Percentiles rank a stretch among this genome's conserved stretches.
These are phyloP conservation scores for Micrasema longulum DNA, from an alignment of 1,140 invertebrate species.

Conservation along the genomic window DNA sequence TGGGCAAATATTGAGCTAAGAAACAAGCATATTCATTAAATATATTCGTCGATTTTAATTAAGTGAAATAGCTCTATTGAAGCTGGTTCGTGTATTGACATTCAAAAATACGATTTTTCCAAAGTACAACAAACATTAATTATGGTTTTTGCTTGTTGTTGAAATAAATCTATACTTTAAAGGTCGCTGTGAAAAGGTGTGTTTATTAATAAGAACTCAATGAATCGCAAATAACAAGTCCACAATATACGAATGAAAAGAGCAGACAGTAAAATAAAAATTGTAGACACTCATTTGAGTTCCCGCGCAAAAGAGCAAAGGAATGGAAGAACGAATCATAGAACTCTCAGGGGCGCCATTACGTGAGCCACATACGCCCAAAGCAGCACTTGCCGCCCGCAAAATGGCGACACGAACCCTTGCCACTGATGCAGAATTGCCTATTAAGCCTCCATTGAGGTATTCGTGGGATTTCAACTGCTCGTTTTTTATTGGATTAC, in stretches of 20 bases:
- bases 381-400: slow-evolving; percentile 50
- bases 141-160: no score
- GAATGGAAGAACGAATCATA: slow-evolving; percentile 49
- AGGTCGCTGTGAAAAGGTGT: no score
- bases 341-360: slow-evolving; percentile 49
- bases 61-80: no score
- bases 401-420: slow-evolving; percentile 51
- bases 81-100: no score
- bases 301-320: slow-evolving; percentile 8
- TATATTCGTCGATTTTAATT: no score
- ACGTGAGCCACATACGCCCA: slow-evolving; percentile 47
- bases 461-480: slow-evolving; percentile 37
- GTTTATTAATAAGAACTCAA: background rate
- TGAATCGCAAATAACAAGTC: background rate
- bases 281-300: slow-evolving; percentile 9
- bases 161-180: no score
- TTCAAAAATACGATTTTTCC: no score
- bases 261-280: background rate
- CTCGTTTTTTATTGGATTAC: slow-evolving; percentile 28
- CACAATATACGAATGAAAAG: background rate
- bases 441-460: slow-evolving; percentile 52
- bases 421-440: slow-evolving; percentile 53
- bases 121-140: no score
- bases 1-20: no score
- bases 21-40: no score